Evolutionary conservation across 2,888 invertebrate species (phyloP), one percentile per base, ranked within the genome.

Genomic region (Mycalesis mineus): DNA sequence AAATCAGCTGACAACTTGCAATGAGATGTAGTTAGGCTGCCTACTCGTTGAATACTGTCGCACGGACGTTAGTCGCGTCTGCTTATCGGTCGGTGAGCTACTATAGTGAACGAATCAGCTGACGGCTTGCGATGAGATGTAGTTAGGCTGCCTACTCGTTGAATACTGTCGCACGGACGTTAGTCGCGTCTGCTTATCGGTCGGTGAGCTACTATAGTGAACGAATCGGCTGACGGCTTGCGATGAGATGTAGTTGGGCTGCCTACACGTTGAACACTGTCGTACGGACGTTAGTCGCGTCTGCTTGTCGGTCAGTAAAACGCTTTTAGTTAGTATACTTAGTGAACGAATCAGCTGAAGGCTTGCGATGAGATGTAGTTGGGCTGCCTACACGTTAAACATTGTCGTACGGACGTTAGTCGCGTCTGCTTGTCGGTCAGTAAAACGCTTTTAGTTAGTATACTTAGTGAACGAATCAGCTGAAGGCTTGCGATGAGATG

Each of bases 51-150:
- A 9, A 7, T 3, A 33, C 33, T 7, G 8, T 33, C 5, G 33
- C 33, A 9, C n/a, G 33, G 9, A 9, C 33, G 7, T 33, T 33
- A 33, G 33, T 33, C 33, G 33, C 8, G 8, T 6, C 7, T 33
- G 8, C 33, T 33, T 33, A 29, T 29, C 4, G 29, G 7, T 29
- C 4, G 29, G 29, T 29, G 7, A 29, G 29, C 7, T n/a, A n/a
- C n/a, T 86, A 87, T 88, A 88, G 88, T 83, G 75, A 74, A 64
- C 75, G 73, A 75, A 86, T 86, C 89, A 85, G 88, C 89, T 88
- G 86, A 77, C 72, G 67, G 67, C 68, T 65, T 66, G 65, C 65
- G 64, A 64, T 61, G 33, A 33, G 36, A 4, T 36, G 36, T 22
- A 11, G 11, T 36, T 36, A 36, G 36, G 36, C 36, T 36, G 11